A percentile compares a stretch with the other conserved stretches of the same genome.
These are phyloP conservation scores for Torymus aiolomorphi DNA, from an alignment of 2,888 invertebrate genomes.

Conservation along the genomic window DNA sequence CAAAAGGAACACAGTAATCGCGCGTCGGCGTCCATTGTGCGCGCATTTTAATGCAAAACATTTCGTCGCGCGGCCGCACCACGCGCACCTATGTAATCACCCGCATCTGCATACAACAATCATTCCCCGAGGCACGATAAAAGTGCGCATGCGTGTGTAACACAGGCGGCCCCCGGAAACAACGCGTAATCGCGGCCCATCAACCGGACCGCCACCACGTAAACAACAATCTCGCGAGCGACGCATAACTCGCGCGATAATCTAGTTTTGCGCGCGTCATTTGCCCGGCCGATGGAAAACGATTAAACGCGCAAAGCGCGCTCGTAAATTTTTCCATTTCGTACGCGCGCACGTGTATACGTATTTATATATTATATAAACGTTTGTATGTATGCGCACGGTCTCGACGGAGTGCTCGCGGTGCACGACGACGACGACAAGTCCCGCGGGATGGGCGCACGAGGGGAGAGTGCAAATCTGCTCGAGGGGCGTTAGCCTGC, in stretches of 20 bases:
- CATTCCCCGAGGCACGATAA: conserved; percentile 40
- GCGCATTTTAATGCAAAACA: conserved; percentile 23
- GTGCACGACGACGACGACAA: background rate
- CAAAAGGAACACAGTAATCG: too few relatives aligned
- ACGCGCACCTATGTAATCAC: too few relatives aligned
- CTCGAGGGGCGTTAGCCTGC: conserved; percentile 21
- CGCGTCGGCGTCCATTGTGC: background rate
- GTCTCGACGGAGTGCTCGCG: background rate
- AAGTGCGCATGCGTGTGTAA: background rate
- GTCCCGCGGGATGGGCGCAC: conserved; percentile 10
- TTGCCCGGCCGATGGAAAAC: conserved; percentile 18
- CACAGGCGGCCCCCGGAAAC: background rate
- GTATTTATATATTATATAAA: background rate
- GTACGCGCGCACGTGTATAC: background rate
- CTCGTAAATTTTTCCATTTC: conserved; percentile 32
- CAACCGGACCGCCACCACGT: background rate
- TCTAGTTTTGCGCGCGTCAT: background rate
- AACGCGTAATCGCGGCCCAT: conserved; percentile 24
- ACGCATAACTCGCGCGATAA: too few relatives aligned
- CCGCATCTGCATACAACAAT: conserved; percentile 13
- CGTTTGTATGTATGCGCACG: background rate
- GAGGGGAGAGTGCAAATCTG: conserved; percentile 12
- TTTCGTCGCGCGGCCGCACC: too few relatives aligned
- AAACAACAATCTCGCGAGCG: background rate
- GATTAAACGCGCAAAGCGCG: conserved; percentile 38